Conservation (phyloP, 2,113 vertebrate genomes). For the Mormyrus lacerda region DNA sequence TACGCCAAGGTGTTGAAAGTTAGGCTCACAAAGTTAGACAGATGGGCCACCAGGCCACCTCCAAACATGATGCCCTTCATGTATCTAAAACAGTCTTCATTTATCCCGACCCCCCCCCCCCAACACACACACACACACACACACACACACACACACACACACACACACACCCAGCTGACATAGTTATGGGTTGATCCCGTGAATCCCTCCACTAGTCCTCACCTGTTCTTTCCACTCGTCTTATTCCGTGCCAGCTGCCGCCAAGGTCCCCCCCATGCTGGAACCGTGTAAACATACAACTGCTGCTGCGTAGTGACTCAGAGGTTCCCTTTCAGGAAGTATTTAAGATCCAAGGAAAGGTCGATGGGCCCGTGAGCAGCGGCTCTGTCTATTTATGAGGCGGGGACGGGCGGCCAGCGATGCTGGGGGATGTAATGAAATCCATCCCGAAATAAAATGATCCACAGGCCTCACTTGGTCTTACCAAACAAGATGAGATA, state of each 20-base stretch:
- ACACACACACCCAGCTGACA: background rate
- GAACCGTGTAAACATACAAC: background rate
- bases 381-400: background rate
- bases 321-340: background rate
- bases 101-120: background rate
- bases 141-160: background rate
- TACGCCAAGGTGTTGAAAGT: constrained; percentile 24
- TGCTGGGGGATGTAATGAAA: background rate
- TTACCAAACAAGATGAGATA: background rate
- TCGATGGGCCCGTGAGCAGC: background rate
- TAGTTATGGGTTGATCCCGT: background rate
- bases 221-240: background rate
- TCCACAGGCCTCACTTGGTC: background rate
- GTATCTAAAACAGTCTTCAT: background rate
- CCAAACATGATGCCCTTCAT: constrained; percentile 18
- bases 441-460: background rate
- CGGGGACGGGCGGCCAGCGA: background rate
- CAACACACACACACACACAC: background rate
- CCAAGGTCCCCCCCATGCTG: background rate
- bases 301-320: background rate
- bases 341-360: background rate
- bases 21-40: constrained; percentile 39
- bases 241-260: background rate
- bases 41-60: constrained; percentile 27
- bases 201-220: background rate